Evolutionary conservation across 2,113 vertebrate genomes (phyloP), one percentile per base, ranked within the genome.

Genomic region (Lophotis ruficrista): DNA sequence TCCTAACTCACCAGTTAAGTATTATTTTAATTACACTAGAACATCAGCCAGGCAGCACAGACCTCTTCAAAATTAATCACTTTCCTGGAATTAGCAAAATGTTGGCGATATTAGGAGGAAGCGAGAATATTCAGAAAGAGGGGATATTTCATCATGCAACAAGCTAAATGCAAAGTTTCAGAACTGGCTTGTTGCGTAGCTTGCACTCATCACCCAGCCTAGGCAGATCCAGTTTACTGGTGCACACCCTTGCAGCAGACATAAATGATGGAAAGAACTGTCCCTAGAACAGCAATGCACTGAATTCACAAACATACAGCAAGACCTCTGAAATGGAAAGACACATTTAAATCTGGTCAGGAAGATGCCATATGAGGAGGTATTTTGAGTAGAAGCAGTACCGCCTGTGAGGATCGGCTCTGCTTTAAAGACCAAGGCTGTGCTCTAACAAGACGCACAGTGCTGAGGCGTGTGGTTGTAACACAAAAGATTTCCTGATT

Each of bases 81-180:
- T 89, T 89, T 8, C 25, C 20, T 51, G 10, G 8, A 73, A 78
- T 24, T 9, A 6, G 17, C 45, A 86, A 82, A 31, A 41, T 5
- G 2, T 45, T 43, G 43, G 9, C 80, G n/a, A 31, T 18, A 24
- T 14, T 19, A 28, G 12, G 21, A 20, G 21, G 12, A 28, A 60
- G 19, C 7, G 10, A 73, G 14, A 58, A 28, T 31, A 24, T 22
- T 73, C 43, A 69, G 50, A 50, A 79, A 73, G 12, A 35, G 25
- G n/a, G 18, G 15, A 30, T 19, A 23, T 54, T 80, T 56, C 24
- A 9, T 7, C 0, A 0, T 35, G 28, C 25, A 61, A 35, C 28
- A 33, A 76, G 21, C 1, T 5, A 75, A 54, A 76, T 23, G 19
- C 12, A 19, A 15, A 25, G 6, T 41, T 72, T 77, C 30, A 72